These are phyloP conservation scores for Silvanus unidentatus DNA, from an alignment of 2,888 invertebrate species.

Conservation along the genomic window DNA sequence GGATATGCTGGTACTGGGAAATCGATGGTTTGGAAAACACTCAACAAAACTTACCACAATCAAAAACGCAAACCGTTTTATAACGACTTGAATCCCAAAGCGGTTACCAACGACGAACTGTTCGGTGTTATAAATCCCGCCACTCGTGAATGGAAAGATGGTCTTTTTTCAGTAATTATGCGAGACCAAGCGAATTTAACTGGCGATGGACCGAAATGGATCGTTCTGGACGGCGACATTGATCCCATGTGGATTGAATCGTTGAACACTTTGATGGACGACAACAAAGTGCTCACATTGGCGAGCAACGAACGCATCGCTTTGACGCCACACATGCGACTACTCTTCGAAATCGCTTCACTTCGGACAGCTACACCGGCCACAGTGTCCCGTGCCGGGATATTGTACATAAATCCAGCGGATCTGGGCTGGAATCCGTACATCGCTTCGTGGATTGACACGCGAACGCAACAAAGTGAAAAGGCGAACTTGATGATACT, in stretches of 20 bases:
- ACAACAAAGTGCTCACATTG: conserved; percentile 89
- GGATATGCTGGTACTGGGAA: conserved; percentile 89
- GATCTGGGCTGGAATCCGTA: conserved; percentile 95
- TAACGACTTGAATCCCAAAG: conserved; percentile 92
- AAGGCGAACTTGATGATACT: conserved; percentile 76
- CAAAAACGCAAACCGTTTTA: conserved; percentile 75
- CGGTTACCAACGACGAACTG: conserved; percentile 90
- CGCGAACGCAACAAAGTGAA: conserved; percentile 63
- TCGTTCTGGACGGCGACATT: conserved; percentile 91
- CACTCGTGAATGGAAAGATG: conserved; percentile 88
- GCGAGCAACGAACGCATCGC: conserved; percentile 94
- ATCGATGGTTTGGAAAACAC: conserved; percentile 86
- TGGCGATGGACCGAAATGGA: conserved; percentile 87
- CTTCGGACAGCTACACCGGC: conserved; percentile 91
- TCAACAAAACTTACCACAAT: conserved; percentile 76
- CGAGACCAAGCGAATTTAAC: conserved; percentile 86
- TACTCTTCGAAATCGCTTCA: conserved; percentile 90
- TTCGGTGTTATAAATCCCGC: conserved; percentile 92
- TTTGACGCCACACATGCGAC: conserved; percentile 78
- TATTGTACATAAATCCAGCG: conserved; percentile 87
- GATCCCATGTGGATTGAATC: conserved; percentile 99
- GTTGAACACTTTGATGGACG: conserved; percentile 94
- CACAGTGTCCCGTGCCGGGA: conserved; percentile 91
- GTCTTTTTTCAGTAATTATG: conserved; percentile 90
- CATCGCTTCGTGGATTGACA: conserved; percentile 84